Conservation (phyloP, 2,113 vertebrate genomes). For the Colinus virginianus region DNA sequence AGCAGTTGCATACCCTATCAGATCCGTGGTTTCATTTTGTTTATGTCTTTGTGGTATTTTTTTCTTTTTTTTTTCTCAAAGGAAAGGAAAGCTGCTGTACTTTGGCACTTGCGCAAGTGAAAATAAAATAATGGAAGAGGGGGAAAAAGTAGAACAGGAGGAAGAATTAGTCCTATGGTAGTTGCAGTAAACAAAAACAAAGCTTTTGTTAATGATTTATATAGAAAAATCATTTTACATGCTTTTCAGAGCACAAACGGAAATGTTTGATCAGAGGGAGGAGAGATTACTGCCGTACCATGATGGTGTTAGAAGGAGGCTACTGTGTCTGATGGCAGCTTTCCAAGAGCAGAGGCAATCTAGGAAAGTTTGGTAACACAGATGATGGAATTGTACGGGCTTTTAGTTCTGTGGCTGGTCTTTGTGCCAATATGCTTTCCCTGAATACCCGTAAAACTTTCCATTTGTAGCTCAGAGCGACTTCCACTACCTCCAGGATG, state of each 20-base stretch:
- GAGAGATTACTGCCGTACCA: constrained; percentile 7
- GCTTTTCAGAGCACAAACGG: background rate
- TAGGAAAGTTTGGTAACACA: constrained; percentile 57
- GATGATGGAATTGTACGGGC: constrained; percentile 31
- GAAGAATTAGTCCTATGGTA: background rate
- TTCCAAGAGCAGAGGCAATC: constrained; percentile 40
- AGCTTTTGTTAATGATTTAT: constrained; percentile 42
- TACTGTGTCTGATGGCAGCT: constrained; percentile 42
- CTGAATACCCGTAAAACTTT: constrained; percentile 60
- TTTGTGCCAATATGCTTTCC: constrained; percentile 45
- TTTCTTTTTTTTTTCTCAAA: background rate
- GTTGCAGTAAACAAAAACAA: constrained; percentile 38
- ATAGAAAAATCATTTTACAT: constrained; percentile 13
- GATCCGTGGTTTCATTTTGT: background rate
- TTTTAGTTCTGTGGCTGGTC: constrained; percentile 38
- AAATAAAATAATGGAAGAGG: background rate
- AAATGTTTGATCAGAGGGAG: constrained; percentile 41
- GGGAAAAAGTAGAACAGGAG: rapidly evolving
- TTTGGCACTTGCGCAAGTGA: background rate
- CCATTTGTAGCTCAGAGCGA: constrained; percentile 33
- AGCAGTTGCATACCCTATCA: background rate
- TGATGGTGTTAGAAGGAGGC: background rate
- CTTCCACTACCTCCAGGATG: background rate
- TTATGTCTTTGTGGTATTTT: background rate
- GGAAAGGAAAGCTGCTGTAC: background rate